Percentiles rank a stretch among this genome's conserved stretches.
Evolutionary conservation across 2,113 vertebrate genomes (phyloP).

Genomic region (Sterna hirundo): DNA sequence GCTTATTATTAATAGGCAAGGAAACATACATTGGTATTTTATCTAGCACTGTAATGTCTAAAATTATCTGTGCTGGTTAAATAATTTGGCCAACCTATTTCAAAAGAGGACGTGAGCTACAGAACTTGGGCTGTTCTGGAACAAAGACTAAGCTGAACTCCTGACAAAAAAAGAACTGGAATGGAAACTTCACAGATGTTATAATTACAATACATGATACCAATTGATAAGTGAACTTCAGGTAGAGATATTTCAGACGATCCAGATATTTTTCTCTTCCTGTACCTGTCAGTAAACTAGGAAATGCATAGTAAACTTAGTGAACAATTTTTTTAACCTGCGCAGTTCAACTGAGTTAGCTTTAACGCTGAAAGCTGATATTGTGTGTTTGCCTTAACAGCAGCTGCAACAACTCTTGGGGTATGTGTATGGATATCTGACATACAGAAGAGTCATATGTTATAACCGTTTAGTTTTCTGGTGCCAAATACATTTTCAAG

Average conservation of each 20-base stretch:
- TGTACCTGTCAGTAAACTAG: background rate
- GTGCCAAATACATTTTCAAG: background rate
- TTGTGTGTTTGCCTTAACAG: background rate
- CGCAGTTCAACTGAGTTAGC: background rate
- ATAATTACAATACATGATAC: background rate
- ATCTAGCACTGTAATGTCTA: background rate
- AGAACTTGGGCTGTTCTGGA: background rate
- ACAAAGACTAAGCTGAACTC: background rate
- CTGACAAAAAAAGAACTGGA: background rate
- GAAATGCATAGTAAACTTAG: background rate
- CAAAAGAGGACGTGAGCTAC: background rate
- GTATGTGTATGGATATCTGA: background rate
- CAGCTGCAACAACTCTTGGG: background rate
- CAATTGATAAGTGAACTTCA: background rate
- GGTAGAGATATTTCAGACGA: background rate
- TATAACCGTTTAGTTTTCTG: background rate
- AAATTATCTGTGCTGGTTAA: background rate
- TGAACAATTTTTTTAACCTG: background rate
- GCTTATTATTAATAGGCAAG: background rate
- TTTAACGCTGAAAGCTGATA: background rate
- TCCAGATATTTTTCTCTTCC: background rate
- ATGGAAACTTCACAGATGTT: background rate
- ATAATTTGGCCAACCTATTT: background rate
- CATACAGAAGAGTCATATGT: background rate
- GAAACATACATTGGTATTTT: background rate